Conservation (phyloP, 2,797 vertebrate genomes). For the Cyclura pinguis region DNA sequence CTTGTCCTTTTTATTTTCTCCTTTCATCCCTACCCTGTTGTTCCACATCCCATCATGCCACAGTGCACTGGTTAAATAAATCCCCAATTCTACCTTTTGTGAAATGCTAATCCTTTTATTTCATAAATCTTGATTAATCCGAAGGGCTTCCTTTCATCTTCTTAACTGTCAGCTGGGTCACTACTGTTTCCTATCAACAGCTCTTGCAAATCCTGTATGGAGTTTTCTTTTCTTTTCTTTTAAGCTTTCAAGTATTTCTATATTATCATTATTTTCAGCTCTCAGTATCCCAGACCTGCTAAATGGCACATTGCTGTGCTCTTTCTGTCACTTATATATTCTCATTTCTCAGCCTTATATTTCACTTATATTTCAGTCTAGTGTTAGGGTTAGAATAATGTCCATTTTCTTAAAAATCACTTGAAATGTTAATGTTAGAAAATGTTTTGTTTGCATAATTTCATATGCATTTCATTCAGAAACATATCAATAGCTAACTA, state of each 20-base stretch:
- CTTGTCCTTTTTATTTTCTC: conserved; percentile 64
- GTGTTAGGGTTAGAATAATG: conserved; percentile 2
- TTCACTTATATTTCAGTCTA: not conserved
- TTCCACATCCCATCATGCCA: conserved; percentile 77
- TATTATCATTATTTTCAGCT: conserved; percentile 70
- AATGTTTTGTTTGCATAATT: not conserved
- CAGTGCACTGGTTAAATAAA: conserved; percentile 81
- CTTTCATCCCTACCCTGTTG: conserved; percentile 79
- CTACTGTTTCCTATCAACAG: conserved; percentile 73
- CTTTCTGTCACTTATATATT: not conserved
- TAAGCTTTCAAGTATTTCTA: conserved; percentile 69
- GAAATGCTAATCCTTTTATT: conserved; percentile 84
- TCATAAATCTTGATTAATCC: conserved; percentile 84
- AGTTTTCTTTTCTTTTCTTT: conserved; percentile 1
- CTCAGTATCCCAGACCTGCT: conserved; percentile 65
- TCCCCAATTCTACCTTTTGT: conserved; percentile 84
- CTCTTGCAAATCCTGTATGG: conserved; percentile 66
- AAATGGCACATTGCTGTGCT: conserved; percentile 56
- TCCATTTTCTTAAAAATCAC: not conserved
- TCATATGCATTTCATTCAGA: not conserved
- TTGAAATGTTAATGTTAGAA: not conserved
- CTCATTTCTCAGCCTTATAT: not conserved
- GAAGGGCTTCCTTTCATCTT: conserved; percentile 80
- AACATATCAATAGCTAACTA: not conserved
- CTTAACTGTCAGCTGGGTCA: conserved; percentile 74